A percentile compares a stretch with the other conserved stretches of the same genome.
Conservation (phyloP, 2,797 vertebrate genomes). For the Muscicapa striata region DNA sequence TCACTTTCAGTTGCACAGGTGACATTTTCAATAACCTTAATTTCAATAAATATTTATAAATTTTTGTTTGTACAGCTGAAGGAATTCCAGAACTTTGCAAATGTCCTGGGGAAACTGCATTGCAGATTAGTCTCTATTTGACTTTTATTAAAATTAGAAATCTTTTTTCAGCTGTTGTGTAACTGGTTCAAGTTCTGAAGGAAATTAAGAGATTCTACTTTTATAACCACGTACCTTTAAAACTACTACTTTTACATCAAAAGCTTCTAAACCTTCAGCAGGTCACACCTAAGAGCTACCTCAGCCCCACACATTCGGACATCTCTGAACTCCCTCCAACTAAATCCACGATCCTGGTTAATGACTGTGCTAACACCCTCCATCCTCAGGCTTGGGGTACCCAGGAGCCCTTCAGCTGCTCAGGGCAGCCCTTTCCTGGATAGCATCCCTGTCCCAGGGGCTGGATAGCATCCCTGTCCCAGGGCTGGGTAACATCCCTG, state of each 20-base stretch:
- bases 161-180: conserved; percentile 16
- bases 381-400: background rate
- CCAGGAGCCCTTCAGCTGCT: background rate
- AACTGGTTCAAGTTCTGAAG: conserved; percentile 14
- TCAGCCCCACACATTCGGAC: background rate
- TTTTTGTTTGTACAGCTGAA: conserved; percentile 8
- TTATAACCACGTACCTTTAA: background rate
- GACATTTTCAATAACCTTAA: conserved; percentile 17
- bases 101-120: conserved; percentile 9
- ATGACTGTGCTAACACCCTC: background rate
- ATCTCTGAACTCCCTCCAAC: background rate
- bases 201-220: conserved; percentile 5
- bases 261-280: background rate
- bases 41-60: conserved; percentile 47
- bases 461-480: too few relatives aligned
- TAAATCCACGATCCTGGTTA: background rate
- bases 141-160: conserved; percentile 50
- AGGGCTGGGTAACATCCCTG: too few relatives aligned
- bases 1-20: background rate
- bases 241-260: background rate
- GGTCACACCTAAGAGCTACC: background rate
- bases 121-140: background rate
- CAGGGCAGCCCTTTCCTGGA: background rate
- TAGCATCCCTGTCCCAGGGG: too few relatives aligned
- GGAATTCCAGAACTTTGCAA: conserved; percentile 40